Evolutionary conservation across 2,888 invertebrate genomes (phyloP), one percentile per base, ranked within the genome.

Genomic region (Lasioglossum figueresi): DNA sequence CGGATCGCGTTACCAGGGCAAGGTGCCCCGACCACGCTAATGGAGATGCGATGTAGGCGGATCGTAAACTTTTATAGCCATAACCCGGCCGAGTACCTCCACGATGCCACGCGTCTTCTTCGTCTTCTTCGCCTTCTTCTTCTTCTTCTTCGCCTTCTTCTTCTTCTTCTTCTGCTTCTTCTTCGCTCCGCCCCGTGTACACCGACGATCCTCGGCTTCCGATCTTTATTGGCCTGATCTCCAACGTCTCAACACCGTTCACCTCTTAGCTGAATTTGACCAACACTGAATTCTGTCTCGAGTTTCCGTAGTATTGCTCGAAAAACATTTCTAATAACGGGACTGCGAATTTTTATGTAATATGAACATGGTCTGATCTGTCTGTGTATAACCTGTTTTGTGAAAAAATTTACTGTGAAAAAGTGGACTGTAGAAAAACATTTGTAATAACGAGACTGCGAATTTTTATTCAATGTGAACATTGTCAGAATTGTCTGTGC

Each of bases 41-140:
- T 94, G 94, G 93, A 94, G 92, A 91, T 93, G 90, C 90, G 91
- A 87, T 93, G 93, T 93, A 91, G 91, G 84, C 87, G 87, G 89
- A 84, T 88, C 93, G 90, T 93, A 93, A 94, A 93, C 91, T 93
- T 94, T 93, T 93, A 93, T 79, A 81, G 63, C 77, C 80, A 82
- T 88, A 89, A 88, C 70, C 45, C 16, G 45, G 16, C 19, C 40
- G 68, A n/a, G n/a, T 2, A 45, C 31, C 8, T 27, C 16, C 16
- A 27, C 43, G 3, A 0, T 34, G 52, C 56, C 56, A 56, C 56
- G 56, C n/a, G 56, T 56, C n/a, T 56, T n/a, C n/a, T n/a, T n/a
- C n/a, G n/a, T n/a, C n/a, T n/a, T n/a, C n/a, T n/a, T n/a, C n/a
- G n/a, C n/a, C 23, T 52, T 52, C 52, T 23, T 23, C 48, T 23